phyloP scores from a whole-genome alignment of 2,888 invertebrate genomes.

The Tenthredo scrophulariae region DNA sequence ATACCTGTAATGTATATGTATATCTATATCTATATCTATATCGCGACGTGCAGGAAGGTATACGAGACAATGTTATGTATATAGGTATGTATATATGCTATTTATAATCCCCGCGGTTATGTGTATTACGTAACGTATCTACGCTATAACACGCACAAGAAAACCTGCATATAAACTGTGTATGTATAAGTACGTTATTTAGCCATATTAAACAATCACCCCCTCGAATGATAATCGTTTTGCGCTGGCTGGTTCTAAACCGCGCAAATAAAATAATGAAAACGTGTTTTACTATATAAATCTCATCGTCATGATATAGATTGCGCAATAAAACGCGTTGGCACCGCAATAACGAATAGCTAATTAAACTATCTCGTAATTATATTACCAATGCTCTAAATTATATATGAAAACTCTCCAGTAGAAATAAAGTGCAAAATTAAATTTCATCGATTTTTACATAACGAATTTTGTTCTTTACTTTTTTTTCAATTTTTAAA shows the following conservation, averaged over 20 bases:
- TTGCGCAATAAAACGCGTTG: neutral
- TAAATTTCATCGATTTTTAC: too few species aligned
- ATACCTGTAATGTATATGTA: neutral
- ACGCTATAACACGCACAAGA: neutral
- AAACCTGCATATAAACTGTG: neutral
- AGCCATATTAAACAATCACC: neutral
- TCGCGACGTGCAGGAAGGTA: neutral
- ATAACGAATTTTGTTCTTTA: too few species aligned
- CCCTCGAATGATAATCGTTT: constrained; percentile 4
- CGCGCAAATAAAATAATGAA: neutral
- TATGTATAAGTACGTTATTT: neutral
- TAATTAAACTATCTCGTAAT: neutral
- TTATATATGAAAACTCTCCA: neutral
- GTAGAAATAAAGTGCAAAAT: too few species aligned
- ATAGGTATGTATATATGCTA: neutral
- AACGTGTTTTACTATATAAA: neutral
- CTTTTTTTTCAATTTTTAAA: too few species aligned
- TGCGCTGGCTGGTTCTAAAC: neutral
- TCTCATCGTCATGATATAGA: neutral
- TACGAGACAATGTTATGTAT: neutral
- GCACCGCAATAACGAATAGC: neutral
- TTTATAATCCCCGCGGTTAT: neutral
- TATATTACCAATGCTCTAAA: neutral
- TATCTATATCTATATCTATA: neutral
- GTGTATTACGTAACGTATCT: neutral